Evolutionary conservation across 2,797 vertebrate species (phyloP), one percentile per base, ranked within the genome.

Genomic region (Selene dorsalis): DNA sequence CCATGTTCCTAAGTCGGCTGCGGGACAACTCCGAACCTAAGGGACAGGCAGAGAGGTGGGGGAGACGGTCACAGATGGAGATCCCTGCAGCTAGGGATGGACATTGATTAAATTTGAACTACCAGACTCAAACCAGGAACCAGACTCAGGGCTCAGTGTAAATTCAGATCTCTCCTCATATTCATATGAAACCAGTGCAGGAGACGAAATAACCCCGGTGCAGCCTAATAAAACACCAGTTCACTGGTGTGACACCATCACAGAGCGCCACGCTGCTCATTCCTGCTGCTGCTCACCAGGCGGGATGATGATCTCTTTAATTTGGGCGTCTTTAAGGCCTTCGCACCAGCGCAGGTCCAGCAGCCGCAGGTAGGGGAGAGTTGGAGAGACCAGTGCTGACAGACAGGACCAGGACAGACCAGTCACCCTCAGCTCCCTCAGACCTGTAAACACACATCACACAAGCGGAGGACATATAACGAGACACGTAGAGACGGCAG

Each of bases 261-360:
- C 11, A 24, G 20, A 52, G n/a, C 48, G 20, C 2, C 11, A 6
- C 5, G 2, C 4, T 3, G n/a, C 6, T 32, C 5, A 10, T 13
- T 43, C 20, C 16, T 62, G 22, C 24, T 20, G 52, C 24, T 22
- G 95, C 93, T 96, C 85, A 94, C 97, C 95, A 11, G 96, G 94
- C 9, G 96, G 96, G 0, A 87, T 94, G 84, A 99, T 90, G 39
- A 99, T 94, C 79, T 99, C 98, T 92, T 97, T 96, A 69, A 99
- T 96, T 90, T 99, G 98, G 32, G 94, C 86, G 83, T 99, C 98
- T 84, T 95, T 97, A 52, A 99, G 90, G 67, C 96, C 97, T 69
- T 98, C 97, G 77, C 97, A 97, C 98, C 98, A 99, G 88, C 97
- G 97, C 92, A 99, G 95, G 93, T 99, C 98, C 74, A 99, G 94